Evolutionary conservation across 2,113 vertebrate genomes (phyloP), one percentile per base, ranked within the genome.

Genomic region (Triplophysa tibetana): DNA sequence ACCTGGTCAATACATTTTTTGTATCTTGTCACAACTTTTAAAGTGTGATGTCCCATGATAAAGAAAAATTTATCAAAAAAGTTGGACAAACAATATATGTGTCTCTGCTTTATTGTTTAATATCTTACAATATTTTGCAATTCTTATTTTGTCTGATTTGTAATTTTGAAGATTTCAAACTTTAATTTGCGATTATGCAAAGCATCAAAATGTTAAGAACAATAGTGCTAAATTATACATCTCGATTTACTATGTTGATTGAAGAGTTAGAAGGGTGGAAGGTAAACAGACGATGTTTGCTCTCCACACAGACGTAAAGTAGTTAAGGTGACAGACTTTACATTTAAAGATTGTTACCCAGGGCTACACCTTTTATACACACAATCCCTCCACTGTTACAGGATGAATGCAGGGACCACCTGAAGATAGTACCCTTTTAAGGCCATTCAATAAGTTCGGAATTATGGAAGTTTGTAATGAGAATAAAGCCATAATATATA

Each of bases 301-400:
- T 63, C 23, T 43, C 73, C 45, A 77, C 62, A 77, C 75, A 61
- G 48, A 63, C 33, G 2, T 1, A 56, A 29, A 14, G n/a, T 23
- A 1, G 60, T 73, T 52, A 33, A 56, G 50, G 67, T 41, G 73
- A 29, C 14, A 78, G 79, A 78, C 70, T 29, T 26, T 23, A 65
- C 21, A 45, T 58, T 50, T 41, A 19, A 48, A 41, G 10, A 24
- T 58, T 65, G 48, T n/a, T 23, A 50, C 19, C 58, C 52, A 33
- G 24, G 23, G 50, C 24, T 43, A 81, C 61, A 75, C 66, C 79
- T 50, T 84, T 68, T 75, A 70, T 17, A 84, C 64, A 84, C 64
- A 69, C 75, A 58, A 70, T 58, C 17, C 60, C 23, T 63, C 45
- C 75, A 76, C 24, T 52, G 73, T 64, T 62, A 62, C 72, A 64